Base-by-base conservation (phyloP, 2,888 invertebrate genomes). In the Liodrosophila aerea region DNA sequence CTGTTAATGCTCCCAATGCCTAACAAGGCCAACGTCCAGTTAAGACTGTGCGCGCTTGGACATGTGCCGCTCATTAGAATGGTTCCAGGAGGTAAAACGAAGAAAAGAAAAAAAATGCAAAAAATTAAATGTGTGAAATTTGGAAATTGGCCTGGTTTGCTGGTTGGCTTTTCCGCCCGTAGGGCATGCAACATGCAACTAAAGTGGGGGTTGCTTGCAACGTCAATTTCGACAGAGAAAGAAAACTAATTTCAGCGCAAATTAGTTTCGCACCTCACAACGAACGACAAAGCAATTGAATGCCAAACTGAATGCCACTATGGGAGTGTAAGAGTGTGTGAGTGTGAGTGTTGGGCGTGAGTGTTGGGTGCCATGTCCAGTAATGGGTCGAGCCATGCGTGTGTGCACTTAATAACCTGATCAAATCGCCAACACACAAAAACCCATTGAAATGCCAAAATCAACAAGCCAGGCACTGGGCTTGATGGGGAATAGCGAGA, bases 321-420 rank as follows among this genome's bases (percentile, higher is more conserved):
- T 45, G 44, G 33, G 39, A 1, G 22, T 34, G 44, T 43, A 7
- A 12, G 52, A 51, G 52, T 34, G 46, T 45, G 47, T 18, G 30
- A 0, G 15, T 43, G 46, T 16, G 39, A 15, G 18, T 33, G 39
- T 27, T 22, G 33, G 1, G 29, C 39, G 40, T 34, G 37, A 0
- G 18, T 44, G 39, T n/a, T 46, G 59, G 9, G 51, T 53, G 58
- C 15, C 37, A 31, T 46, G 51, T 9, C 46, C 39, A n/a, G n/a
- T n/a, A 45, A 8, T 31, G 59, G 29, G 34, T 49, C 27, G 36
- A 40, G 22, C 16, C 29, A 41, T 51, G 49, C 33, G 59, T 54
- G 69, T 85, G 85, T 84, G 86, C 77, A 84, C 86, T 81, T 81
- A 81, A 81, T 81, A 81, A 84, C 85, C 86, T 72, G 86, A 86